A percentile compares a stretch with the other conserved stretches of the same genome.
These are phyloP conservation scores for Lissocephala sabroskyi DNA, from an alignment of 2,888 invertebrate species.

Conservation along the genomic window DNA sequence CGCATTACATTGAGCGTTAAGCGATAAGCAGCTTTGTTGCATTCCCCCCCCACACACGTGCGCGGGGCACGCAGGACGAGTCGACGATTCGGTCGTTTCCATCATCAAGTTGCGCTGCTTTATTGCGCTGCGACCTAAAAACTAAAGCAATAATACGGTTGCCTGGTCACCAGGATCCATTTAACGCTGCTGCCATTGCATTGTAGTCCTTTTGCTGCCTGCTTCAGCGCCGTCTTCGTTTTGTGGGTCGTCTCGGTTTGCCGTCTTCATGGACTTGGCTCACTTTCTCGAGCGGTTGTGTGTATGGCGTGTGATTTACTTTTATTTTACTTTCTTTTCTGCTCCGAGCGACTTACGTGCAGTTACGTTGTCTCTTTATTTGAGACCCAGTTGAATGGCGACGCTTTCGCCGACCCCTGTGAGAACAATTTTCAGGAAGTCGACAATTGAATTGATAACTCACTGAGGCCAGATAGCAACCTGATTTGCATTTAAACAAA, in stretches of 20 bases:
- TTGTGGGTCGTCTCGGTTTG: background rate
- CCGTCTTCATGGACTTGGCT: background rate
- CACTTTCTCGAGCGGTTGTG: too few species aligned
- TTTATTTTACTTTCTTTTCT: background rate
- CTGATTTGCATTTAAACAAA: too few species aligned
- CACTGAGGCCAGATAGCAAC: too few species aligned
- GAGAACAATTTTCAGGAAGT: constrained; percentile 1
- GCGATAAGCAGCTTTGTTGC: constrained; percentile 61
- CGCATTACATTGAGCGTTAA: constrained; percentile 58
- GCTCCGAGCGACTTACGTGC: background rate
- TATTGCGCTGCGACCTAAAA: too few species aligned
- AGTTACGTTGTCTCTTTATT: background rate
- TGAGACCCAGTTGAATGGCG: background rate
- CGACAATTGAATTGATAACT: too few species aligned
- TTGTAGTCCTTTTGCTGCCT: background rate
- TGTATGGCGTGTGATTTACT: constrained; percentile 4
- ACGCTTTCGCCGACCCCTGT: background rate
- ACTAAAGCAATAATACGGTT: constrained; percentile 55
- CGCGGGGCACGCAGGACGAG: constrained; percentile 1
- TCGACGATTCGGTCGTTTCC: too few species aligned
- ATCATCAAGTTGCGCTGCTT: constrained; percentile 45
- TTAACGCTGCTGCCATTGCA: background rate
- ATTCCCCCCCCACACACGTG: constrained; percentile 19
- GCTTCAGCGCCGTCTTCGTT: background rate
- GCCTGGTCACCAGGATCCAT: constrained; percentile 19